Base-by-base conservation (phyloP, 2,113 vertebrate genomes). In the Willisornis vidua region DNA sequence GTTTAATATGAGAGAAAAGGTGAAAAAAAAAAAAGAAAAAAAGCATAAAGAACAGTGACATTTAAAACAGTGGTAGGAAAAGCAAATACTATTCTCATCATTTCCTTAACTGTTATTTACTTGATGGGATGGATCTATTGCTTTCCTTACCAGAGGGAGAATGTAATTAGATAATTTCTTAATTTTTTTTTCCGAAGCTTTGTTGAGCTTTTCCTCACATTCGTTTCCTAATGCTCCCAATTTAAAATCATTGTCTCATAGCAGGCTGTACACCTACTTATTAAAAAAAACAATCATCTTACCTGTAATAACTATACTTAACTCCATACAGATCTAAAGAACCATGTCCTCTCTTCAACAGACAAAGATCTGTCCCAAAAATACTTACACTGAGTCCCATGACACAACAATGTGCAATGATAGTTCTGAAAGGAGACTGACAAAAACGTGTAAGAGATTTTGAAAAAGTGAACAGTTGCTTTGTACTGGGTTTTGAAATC, bases 1-100 rank as follows among this genome's bases (percentile, higher is more conserved):
- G 46, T 68, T 81, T 95, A 89, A 85, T 62, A 70, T 2, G 11
- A 33, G 19, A 61, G 37, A 5, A 14, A 48, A 35, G 11, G 33
- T n/a, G n/a, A n/a, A n/a, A 12, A 12, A 12, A 48, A 48, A 23
- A 43, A 37, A 25, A 15, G 12, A 16, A 37, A 49, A 57, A 57
- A 41, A 18, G 1, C 35, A 33, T 41, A 59, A 78, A 43, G 22
- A 71, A 49, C 9, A 76, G 19, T 84, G 68, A 73, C 68, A 95
- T 95, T 94, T 91, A 85, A 94, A 86, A 86, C 22, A 75, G 17
- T 79, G 14, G 22, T 54, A 86, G 12, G 15, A 96, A 94, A 94
- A 87, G 86, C 26, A 96, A 87, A 92, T 82, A 94, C 14, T 57
- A 85, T 18, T 57, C 26, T 92, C 43, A 76, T 67, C 25, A 48